Evolutionary conservation across 2,113 vertebrate species (phyloP).

Genomic region (Uria lomvia): DNA sequence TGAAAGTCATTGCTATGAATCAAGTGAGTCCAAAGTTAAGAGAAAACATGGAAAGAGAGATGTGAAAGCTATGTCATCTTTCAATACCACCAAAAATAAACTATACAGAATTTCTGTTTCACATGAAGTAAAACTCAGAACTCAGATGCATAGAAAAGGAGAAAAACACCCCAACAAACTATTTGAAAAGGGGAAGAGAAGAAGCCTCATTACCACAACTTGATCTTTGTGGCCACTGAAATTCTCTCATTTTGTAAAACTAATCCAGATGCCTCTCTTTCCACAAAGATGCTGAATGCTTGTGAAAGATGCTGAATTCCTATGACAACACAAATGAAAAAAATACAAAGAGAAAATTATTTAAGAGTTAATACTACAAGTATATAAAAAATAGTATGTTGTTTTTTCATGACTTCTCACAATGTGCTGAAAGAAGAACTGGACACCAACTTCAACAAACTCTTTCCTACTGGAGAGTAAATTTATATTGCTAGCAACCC

Average conservation of each 20-base stretch:
- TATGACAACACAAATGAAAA: not conserved
- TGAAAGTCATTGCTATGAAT: not conserved
- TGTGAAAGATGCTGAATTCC: not conserved
- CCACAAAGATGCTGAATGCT: not conserved
- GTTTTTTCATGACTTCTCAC: not conserved
- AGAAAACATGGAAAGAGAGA: not conserved
- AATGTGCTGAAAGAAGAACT: not conserved
- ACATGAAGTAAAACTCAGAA: not conserved
- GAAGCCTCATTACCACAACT: not conserved
- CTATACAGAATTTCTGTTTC: not conserved
- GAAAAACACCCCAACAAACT: not conserved
- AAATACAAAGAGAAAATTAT: not conserved
- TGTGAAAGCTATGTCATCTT: not conserved
- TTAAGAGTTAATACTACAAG: not conserved
- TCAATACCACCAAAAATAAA: not conserved
- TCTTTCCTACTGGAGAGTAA: not conserved
- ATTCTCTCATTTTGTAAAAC: not conserved
- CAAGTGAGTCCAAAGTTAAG: not conserved
- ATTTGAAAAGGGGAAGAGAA: not conserved
- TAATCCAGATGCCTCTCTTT: not conserved
- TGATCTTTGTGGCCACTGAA: not conserved
- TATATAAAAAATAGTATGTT: not conserved
- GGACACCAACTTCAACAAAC: not conserved
- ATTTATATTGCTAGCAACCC: not conserved
- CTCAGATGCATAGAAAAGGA: not conserved